phyloP scores from a whole-genome alignment of 2,113 vertebrate species.

The Rhagologus leucostigma region DNA sequence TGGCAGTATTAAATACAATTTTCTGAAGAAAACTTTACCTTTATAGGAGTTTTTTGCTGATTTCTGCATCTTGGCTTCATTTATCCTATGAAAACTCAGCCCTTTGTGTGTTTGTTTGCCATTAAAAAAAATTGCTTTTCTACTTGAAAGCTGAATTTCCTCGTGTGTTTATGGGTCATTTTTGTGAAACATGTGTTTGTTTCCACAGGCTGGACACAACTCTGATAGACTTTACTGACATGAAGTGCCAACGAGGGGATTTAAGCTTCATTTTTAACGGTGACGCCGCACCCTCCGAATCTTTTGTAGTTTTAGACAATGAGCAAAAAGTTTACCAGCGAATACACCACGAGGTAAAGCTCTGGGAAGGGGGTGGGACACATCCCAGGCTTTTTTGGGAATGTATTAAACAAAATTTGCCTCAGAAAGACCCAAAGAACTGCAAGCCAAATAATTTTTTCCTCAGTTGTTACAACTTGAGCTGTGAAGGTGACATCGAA shows the following conservation, averaged over 20 bases:
- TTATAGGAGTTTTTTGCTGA: accelerated
- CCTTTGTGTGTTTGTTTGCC: background rate
- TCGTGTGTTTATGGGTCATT: accelerated
- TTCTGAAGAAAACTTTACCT: background rate
- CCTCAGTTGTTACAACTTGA: background rate
- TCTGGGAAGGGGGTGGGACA: no score
- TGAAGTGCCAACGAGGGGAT: constrained; percentile 99
- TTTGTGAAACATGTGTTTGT: background rate
- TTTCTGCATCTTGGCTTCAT: background rate
- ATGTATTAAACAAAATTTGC: background rate
- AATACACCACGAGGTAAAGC: constrained; percentile 93
- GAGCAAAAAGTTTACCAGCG: constrained; percentile 98
- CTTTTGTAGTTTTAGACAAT: constrained; percentile 97
- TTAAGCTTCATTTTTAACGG: constrained; percentile 98
- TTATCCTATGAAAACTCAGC: background rate
- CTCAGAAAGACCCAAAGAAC: background rate
- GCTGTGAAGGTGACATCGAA: accelerated
- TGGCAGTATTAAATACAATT: background rate
- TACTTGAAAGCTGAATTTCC: background rate
- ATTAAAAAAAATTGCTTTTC: background rate
- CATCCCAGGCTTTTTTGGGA: background rate
- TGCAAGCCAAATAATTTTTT: background rate
- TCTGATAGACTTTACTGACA: constrained; percentile 97
- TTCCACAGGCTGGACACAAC: constrained; percentile 92
- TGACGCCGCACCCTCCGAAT: constrained; percentile 90